phyloP scores from a whole-genome alignment of 2,888 invertebrate species.

The Thecocarcelia acutangulata region DNA sequence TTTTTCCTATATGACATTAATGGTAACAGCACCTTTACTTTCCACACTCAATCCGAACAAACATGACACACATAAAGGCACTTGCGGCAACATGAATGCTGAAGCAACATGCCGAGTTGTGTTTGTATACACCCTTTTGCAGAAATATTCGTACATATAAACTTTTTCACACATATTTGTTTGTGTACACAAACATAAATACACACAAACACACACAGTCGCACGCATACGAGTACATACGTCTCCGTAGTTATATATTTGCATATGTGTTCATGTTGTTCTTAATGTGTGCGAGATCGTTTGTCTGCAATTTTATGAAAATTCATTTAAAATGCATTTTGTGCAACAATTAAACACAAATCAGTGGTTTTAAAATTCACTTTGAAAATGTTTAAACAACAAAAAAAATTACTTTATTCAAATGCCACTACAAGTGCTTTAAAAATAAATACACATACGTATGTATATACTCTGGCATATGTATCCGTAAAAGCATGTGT shows the following conservation, averaged over 20 bases:
- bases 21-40: conserved; percentile 40
- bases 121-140: conserved; percentile 19
- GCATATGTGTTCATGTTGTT: not conserved
- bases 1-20: not conserved
- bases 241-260: conserved; percentile 48
- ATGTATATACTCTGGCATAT: not conserved
- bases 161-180: conserved; percentile 23
- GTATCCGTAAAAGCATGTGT: too few relatives aligned
- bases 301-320: conserved; percentile 35
- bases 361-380: conserved; percentile 74
- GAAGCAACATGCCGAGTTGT: conserved; percentile 24
- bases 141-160: not conserved
- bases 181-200: conserved; percentile 7
- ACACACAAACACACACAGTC: not conserved
- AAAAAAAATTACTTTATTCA: conserved; percentile 10
- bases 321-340: conserved; percentile 73
- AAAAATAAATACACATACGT: too few relatives aligned
- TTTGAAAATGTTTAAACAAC: conserved; percentile 41
- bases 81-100: conserved; percentile 24
- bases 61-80: conserved; percentile 4
- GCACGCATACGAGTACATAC: too few relatives aligned
- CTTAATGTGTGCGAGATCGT: conserved; percentile 4
- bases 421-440: conserved; percentile 20
- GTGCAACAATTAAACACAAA: conserved; percentile 79
- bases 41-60: conserved; percentile 32